Percentiles rank a stretch among this genome's conserved stretches.
Evolutionary conservation across 2,888 invertebrate genomes (phyloP).

Genomic region (Glyphotaelius pellucidus): DNA sequence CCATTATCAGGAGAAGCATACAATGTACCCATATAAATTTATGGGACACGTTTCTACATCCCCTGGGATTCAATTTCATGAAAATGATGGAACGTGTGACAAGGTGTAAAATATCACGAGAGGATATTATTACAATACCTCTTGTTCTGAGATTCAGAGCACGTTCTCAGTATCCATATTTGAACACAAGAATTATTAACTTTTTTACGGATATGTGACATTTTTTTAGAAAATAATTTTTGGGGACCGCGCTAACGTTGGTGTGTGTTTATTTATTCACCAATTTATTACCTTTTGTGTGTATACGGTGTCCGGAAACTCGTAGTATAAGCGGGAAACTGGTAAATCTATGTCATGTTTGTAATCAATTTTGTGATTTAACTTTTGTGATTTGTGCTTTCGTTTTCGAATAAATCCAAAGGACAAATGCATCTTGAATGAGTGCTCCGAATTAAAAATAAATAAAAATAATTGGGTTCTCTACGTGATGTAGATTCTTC

Average conservation of each 20-base stretch:
- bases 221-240: background rate
- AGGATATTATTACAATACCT: background rate
- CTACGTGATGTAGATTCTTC: too few species aligned
- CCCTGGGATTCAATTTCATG: background rate
- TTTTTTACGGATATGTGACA: background rate
- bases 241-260: background rate
- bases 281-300: background rate
- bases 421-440: too few species aligned
- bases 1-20: too few species aligned
- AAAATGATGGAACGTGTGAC: slow-evolving; percentile 2
- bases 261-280: background rate
- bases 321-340: too few species aligned
- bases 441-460: too few species aligned
- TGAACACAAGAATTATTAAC: background rate
- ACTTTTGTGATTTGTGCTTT: too few species aligned
- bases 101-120: background rate
- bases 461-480: too few species aligned
- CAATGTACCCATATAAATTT: background rate
- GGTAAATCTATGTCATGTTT: too few species aligned
- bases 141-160: background rate
- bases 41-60: background rate
- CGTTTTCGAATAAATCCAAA: too few species aligned
- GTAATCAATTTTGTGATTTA: too few species aligned
- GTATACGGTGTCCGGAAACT: too few species aligned
- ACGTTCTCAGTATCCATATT: background rate